These are phyloP conservation scores for Leuciscus waleckii DNA, from an alignment of 2,797 vertebrate genomes.

Conservation along the genomic window DNA sequence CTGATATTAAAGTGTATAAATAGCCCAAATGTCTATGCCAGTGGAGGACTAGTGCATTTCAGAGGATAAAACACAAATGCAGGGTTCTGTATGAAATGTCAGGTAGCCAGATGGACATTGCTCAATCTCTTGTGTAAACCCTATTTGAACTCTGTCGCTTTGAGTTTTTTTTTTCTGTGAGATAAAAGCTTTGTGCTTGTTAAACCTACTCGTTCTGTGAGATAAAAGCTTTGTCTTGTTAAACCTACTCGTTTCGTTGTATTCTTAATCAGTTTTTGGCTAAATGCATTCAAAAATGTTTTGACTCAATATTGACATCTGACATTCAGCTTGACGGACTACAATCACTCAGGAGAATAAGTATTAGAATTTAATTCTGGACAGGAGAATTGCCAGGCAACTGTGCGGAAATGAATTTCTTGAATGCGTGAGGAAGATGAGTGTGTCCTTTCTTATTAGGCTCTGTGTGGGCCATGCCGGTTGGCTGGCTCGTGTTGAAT, in stretches of 20 bases:
- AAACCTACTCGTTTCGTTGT: background rate
- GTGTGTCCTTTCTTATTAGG: conserved; percentile 74
- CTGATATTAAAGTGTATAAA: conserved; percentile 28
- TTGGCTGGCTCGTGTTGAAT: conserved; percentile 77
- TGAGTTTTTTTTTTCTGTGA: background rate
- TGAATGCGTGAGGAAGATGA: conserved; percentile 66
- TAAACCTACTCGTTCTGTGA: background rate
- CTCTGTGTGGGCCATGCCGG: conserved; percentile 72
- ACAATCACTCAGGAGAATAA: conserved; percentile 55
- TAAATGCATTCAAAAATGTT: background rate
- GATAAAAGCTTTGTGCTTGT: conserved; percentile 23
- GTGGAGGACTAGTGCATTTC: conserved; percentile 12
- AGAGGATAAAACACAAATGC: conserved; percentile 32
- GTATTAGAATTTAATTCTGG: conserved; percentile 45
- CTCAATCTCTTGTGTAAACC: conserved; percentile 18
- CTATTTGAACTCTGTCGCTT: conserved; percentile 6
- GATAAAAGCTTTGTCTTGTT: conserved; percentile 26
- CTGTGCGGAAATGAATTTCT: conserved; percentile 55
- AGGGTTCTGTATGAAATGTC: conserved; percentile 13
- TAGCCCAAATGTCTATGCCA: conserved; percentile 24
- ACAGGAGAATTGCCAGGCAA: conserved; percentile 9
- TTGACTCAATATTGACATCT: conserved; percentile 31
- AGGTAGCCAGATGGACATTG: conserved; percentile 5
- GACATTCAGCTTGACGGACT: background rate
- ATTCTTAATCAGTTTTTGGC: background rate